Base-by-base conservation (phyloP, 2,888 invertebrate species). In the Oscheius sp. region DNA sequence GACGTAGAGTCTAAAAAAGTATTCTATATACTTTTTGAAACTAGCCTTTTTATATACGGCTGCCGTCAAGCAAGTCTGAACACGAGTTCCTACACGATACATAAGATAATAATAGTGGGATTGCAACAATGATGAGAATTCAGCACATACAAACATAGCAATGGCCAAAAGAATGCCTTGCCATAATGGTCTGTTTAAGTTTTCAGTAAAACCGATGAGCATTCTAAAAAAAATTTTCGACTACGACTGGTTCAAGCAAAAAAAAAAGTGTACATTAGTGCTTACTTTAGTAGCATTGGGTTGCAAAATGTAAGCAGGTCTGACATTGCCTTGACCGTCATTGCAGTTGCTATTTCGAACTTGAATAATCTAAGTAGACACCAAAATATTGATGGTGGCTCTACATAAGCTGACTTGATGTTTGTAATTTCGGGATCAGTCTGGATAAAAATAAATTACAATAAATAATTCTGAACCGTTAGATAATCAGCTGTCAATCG, bases 11-110 rank as follows among this genome's bases (percentile, higher is more conserved):
- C 80, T 82, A 37, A 15, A 65, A 29, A 27, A n/a, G 25, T 25
- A 23, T 23, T 4, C 20, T 17, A 3, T 25, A 48, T 23, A 10
- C 20, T 23, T 5, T 37, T 33, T 6, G 33, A n/a, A 15, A 8
- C 45, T 4, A 45, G 80, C 87, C 88, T 90, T 85, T 42, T 74
- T 75, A 69, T 86, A 85, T 17, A 85, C 84, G 15, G 85, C 84
- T 4, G 82, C 76, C 1, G 84, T 84, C n/a, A 85, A 72, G 42
- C 80, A 79, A 0, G 86, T 76, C 64, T 85, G 85, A n/a, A 85
- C 74, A 25, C 85, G 73, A 1, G 84, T 86, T 66, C 85, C 85
- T 34, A 84, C 81, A n/a, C 85, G 73, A 65, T 84, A 85, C 83
- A 86, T 85, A 57, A 83, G 48, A 45, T 83, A 84, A 70, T 81